These are phyloP conservation scores for Meteorus cinctellus DNA, from an alignment of 2,888 invertebrate species.

Conservation along the genomic window DNA sequence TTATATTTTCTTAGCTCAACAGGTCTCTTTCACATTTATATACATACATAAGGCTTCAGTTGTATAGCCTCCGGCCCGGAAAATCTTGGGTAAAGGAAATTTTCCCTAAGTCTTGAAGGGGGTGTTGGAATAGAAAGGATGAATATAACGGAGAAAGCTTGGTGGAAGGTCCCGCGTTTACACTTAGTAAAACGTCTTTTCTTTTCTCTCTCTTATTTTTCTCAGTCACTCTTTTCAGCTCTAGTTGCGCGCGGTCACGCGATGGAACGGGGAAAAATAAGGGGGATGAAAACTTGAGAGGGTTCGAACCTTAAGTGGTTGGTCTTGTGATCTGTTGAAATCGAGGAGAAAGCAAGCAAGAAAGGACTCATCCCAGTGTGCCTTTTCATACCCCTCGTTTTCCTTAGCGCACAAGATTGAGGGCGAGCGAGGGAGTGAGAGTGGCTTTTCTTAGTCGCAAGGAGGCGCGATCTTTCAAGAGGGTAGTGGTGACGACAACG, in stretches of 20 bases:
- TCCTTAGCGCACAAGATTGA: slow-evolving; percentile 19
- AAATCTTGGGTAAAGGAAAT: slow-evolving; percentile 54
- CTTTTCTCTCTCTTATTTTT: neutral
- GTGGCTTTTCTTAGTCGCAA: slow-evolving; percentile 63
- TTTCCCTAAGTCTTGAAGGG: slow-evolving; percentile 32
- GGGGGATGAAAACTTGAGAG: slow-evolving; percentile 51
- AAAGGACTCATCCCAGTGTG: slow-evolving; percentile 32
- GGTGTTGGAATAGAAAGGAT: neutral
- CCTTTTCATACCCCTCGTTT: slow-evolving; percentile 20
- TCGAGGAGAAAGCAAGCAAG: slow-evolving; percentile 52
- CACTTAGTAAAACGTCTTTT: neutral
- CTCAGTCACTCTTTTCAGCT: slow-evolving; percentile 44
- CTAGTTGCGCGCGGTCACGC: slow-evolving; percentile 23
- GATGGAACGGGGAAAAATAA: slow-evolving; percentile 41
- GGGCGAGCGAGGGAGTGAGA: slow-evolving; percentile 37
- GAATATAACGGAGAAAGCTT: slow-evolving; percentile 33
- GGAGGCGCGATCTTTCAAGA: slow-evolving; percentile 42
- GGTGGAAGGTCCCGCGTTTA: neutral
- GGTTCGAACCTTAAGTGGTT: slow-evolving; percentile 50
- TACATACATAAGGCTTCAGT: slow-evolving; percentile 38
- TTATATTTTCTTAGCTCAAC: slow-evolving; percentile 61
- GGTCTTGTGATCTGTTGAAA: slow-evolving; percentile 70
- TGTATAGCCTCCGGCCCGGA: slow-evolving; percentile 51
- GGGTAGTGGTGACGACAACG: slow-evolving; percentile 20
- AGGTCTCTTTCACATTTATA: slow-evolving; percentile 61